A percentile compares a stretch with the other conserved stretches of the same genome.
Evolutionary conservation across 2,113 vertebrate species (phyloP).

Genomic region (Zosterops japonicus): DNA sequence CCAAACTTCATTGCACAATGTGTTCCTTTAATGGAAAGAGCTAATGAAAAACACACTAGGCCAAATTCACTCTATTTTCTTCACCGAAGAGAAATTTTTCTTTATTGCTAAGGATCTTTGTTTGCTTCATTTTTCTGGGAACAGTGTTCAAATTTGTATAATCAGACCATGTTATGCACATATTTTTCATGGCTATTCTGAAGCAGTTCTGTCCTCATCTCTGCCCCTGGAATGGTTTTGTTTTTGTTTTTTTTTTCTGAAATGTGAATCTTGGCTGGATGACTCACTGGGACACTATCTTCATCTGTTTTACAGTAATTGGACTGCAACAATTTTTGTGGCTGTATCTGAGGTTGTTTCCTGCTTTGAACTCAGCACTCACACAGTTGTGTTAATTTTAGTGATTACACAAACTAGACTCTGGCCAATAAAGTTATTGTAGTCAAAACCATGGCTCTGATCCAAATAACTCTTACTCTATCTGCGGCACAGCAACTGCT

Average conservation of each 20-base stretch:
- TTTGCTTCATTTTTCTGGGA: slow-evolving; percentile 50
- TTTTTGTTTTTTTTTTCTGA: slow-evolving; percentile 18
- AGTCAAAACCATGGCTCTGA: slow-evolving; percentile 32
- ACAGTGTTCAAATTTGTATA: slow-evolving; percentile 30
- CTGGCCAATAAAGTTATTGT: slow-evolving; percentile 31
- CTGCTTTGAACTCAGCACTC: slow-evolving; percentile 51
- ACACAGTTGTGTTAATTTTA: slow-evolving; percentile 23
- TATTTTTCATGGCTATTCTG: slow-evolving; percentile 55
- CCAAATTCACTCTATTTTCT: slow-evolving; percentile 17
- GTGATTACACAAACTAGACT: slow-evolving; percentile 39
- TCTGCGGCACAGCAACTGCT: not conserved
- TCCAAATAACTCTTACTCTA: slow-evolving; percentile 28
- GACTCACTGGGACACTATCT: slow-evolving; percentile 64
- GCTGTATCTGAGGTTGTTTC: slow-evolving; percentile 38
- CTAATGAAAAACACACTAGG: slow-evolving; percentile 48
- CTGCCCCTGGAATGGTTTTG: slow-evolving; percentile 24
- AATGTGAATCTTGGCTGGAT: slow-evolving; percentile 52
- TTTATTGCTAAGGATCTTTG: slow-evolving; percentile 22
- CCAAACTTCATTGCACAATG: slow-evolving; percentile 49
- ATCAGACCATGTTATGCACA: slow-evolving; percentile 28
- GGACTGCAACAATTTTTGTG: slow-evolving; percentile 38
- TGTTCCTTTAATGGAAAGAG: slow-evolving; percentile 46
- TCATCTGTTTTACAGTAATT: slow-evolving; percentile 70
- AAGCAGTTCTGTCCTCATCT: slow-evolving; percentile 52
- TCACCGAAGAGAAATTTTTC: slow-evolving; percentile 18